These are phyloP conservation scores for Trileptium ribeirensis DNA, from an alignment of 2,888 invertebrate species.

Conservation along the genomic window DNA sequence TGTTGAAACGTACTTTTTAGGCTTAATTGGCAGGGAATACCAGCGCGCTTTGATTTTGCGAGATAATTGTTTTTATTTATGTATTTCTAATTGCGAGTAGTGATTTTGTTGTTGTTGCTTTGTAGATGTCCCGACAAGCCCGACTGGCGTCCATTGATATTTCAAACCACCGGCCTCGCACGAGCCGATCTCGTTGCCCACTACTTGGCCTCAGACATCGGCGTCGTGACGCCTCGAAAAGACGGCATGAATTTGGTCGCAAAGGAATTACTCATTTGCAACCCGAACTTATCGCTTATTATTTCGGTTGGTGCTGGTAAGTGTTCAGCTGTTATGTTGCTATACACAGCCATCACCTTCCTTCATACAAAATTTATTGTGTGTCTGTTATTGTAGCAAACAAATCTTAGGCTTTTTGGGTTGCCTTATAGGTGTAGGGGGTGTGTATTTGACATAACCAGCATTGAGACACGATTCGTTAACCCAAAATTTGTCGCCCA, in stretches of 20 bases:
- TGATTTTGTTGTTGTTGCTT: background rate
- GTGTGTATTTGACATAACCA: too few relatives aligned
- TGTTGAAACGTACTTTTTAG: too few relatives aligned
- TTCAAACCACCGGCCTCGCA: conserved; percentile 46
- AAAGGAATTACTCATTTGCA: conserved; percentile 48
- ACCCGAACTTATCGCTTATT: conserved; percentile 41
- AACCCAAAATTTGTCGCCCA: too few relatives aligned
- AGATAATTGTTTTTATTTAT: background rate
- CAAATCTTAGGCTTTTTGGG: too few relatives aligned
- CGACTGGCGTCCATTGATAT: conserved; percentile 46
- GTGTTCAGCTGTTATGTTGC: too few relatives aligned
- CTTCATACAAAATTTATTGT: too few relatives aligned
- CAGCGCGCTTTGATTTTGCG: too few relatives aligned
- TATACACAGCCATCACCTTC: too few relatives aligned
- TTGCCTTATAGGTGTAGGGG: too few relatives aligned
- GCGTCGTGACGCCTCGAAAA: conserved; percentile 49
- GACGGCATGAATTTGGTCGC: conserved; percentile 49
- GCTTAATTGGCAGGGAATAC: too few relatives aligned
- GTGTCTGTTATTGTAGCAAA: too few relatives aligned
- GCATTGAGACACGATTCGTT: too few relatives aligned
- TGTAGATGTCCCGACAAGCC: conserved; percentile 31
- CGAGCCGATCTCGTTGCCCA: conserved; percentile 43
- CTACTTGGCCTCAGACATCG: conserved; percentile 51
- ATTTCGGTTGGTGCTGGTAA: conserved; percentile 41
- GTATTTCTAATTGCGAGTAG: background rate